These are phyloP conservation scores for Phrynosoma platyrhinos DNA, from an alignment of 2,113 vertebrate species.

Conservation along the genomic window DNA sequence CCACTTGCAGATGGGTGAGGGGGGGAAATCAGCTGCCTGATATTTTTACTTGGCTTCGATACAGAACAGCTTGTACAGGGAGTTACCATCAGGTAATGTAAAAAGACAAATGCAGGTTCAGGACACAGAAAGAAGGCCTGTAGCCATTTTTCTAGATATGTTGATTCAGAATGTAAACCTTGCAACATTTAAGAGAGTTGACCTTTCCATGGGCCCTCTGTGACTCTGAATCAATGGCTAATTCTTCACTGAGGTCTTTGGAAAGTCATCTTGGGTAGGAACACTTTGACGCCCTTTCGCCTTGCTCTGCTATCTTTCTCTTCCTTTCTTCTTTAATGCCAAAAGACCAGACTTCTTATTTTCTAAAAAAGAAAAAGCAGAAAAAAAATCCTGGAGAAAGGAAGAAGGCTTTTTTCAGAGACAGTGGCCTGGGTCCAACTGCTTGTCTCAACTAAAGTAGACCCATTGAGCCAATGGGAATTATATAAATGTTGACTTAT, in stretches of 20 bases:
- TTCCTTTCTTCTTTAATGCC: background rate
- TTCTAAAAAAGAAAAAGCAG: too few relatives aligned
- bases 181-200: background rate
- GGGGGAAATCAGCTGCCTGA: background rate
- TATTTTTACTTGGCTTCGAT: background rate
- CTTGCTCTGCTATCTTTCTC: background rate
- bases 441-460: too few relatives aligned
- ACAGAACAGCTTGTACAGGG: background rate
- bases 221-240: background rate
- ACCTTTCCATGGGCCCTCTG: slow-evolving; percentile 5
- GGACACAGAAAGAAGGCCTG: slow-evolving; percentile 6
- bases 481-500: too few relatives aligned
- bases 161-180: background rate
- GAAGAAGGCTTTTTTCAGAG: background rate
- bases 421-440: too few relatives aligned
- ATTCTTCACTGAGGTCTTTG: background rate
- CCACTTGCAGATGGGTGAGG: background rate
- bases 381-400: background rate
- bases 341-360: background rate
- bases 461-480: too few relatives aligned
- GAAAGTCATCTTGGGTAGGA: background rate
- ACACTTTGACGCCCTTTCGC: background rate
- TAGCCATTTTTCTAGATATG: background rate
- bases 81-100: background rate
- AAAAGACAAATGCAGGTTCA: background rate